Evolutionary conservation across 1,140 invertebrate genomes (phyloP), one percentile per base, ranked within the genome.

Genomic region (Rhyzopertha dominica): DNA sequence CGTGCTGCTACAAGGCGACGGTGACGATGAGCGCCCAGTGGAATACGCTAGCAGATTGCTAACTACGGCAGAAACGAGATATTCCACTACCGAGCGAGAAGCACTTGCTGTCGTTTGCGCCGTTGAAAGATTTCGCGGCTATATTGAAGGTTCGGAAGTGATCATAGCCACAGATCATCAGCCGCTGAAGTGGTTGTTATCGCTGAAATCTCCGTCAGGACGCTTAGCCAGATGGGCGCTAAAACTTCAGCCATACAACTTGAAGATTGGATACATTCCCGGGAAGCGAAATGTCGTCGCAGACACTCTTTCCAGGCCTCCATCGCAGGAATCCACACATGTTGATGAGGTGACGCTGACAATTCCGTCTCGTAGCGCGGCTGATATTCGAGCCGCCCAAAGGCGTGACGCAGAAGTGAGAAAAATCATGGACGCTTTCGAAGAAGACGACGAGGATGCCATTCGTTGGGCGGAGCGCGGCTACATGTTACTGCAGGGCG

Each of bases 11-110:
- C 30, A 32, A 5, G 30, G 30, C 9, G 30, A 32, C 5, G 30
- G 13, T 5, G 5, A 5, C 5, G 30, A 32, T 5, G 13, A 32
- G 44, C 53, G 51, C 9, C 65, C 67, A 1, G 59, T 76, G 7
- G 67, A 66, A 10, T 76, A 72, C 47, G 66, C 66, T n/a, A 47
- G 30, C 13, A 9, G 30, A 5, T 13, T 32, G 13, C 13, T 32
- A 5, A 32, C 13, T 8, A 14, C 5, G 5, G 30, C 30, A 7
- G 13, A 32, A 32, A 13, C 5, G 16, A 32, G 16, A 7, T 26
- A 26, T n/a, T 8, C 24, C 24, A 26, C 7, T 26, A 32, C 30
- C 5, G 30, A 32, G 16, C 30, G 30, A 5, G 13, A 32, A 53
- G 37, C 67, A 71, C 56, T 40, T 44, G 30, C 30, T 32, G 30